Evolutionary conservation across 2,888 invertebrate genomes (phyloP), one percentile per base, ranked within the genome.

Genomic region (Epinotia bilunana): DNA sequence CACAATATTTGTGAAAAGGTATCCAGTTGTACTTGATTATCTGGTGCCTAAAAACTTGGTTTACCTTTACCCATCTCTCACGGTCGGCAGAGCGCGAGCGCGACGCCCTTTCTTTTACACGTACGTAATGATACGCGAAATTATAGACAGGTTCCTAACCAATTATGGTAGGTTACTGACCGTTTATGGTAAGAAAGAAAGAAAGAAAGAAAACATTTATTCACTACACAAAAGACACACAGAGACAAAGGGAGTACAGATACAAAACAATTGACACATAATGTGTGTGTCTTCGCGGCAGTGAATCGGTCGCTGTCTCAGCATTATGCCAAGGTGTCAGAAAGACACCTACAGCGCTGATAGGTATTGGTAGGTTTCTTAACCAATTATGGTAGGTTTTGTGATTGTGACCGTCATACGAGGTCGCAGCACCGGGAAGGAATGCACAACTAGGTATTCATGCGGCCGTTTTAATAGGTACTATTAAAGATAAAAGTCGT

Each of bases 51-150:
- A 55, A 67, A 68, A 43, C 68, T 23, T 13, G 57, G 57, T 39
- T 12, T 58, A 58, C 20, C 68, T 39, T 12, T 58, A 58, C 20
- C 68, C 43, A 58, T 72, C 57, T 33, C 33, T 64, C 43, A 72
- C 20, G 63, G 72, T 39, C 20, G 28, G n/a, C n/a, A 9, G 46
- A 55, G 57, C 63, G 57, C 23, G 57, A 55, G 57, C 63, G 57
- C 23, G 23, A 69, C 69, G 58, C 16, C 20, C 49, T 20, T 13
- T 33, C 33, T 33, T 64, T 28, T 13, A 33, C 18, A 20, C n/a
- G 20, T 28, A 18, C 49, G 49, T 67, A 67, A 67, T 67, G 67
- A 67, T 57, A 68, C 57, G 6, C 12, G n/a, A 13, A 67, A 55
- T 58, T 58, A 28, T 23, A 58, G 12, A 23, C 5, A 58, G 28